Base-by-base conservation (phyloP, 1,140 invertebrate genomes). In the Cydia strobilella region DNA sequence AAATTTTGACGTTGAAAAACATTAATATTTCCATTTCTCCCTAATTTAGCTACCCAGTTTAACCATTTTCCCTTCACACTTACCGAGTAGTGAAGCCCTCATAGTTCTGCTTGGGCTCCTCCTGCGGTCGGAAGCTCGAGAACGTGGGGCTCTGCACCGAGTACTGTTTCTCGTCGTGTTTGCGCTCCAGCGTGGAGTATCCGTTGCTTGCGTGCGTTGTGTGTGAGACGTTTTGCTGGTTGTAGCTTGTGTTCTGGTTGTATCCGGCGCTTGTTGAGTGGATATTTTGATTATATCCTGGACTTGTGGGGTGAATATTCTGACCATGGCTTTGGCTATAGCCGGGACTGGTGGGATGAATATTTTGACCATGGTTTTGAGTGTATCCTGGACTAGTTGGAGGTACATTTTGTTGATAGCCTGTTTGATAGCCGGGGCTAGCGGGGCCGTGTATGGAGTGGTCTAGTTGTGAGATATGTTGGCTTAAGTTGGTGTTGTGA, bases 81-180 rank as follows among this genome's bases (percentile, higher is more conserved):
- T 79, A 95, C 94, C 94, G 94, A 75, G 94, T 94, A 4, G 94
- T 94, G 83, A 94, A 95, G 18, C 94, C 94, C 76, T 95, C 94
- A 81, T 94, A 94, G 77, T 90, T 94, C 81, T 94, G 94, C 27
- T 90, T 91, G 0, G 89, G 88, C 13, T 91, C 89, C 18, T 90
- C 87, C 18, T 86, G 84, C 0, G 91, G 89, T 59, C 89, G 73
- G 75, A 93, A 93, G 76, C 93, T 91, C 6, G 88, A 84, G 82
- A 93, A 93, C 0, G 91, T 91, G 0, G 93, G 91, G 18, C 89
- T 90, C 66, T 91, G 90, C 0, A 84, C 85, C 0, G 85, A 84
- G 65, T 87, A 87, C 69, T 82, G 81, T 45, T 86, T 85, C 39
- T 89, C 84, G 0, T 87, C 86, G 3, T 23, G 27, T 5, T 69